phyloP scores from a whole-genome alignment of 2,797 vertebrate species.

The Clarias laeviceps region DNA sequence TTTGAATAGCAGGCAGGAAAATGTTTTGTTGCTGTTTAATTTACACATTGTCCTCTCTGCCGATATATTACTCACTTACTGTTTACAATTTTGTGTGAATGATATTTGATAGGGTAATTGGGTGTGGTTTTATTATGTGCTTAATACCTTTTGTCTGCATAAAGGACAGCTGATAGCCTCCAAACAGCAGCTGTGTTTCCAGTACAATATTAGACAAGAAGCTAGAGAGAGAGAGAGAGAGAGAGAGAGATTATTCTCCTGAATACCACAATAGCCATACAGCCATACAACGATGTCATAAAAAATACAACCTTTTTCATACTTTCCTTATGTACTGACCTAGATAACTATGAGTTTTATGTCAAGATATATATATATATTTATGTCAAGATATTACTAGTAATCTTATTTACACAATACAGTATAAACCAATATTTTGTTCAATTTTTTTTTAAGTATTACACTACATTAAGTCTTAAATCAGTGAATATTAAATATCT shows the following conservation, averaged over 20 bases:
- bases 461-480: background rate
- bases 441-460: background rate
- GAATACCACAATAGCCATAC: background rate
- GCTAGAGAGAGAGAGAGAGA: constrained; percentile 65
- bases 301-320: background rate
- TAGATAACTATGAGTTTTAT: background rate
- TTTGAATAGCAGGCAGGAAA: too few species aligned
- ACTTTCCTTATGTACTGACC: background rate
- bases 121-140: background rate
- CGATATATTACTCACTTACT: background rate
- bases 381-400: too few species aligned
- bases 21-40: background rate
- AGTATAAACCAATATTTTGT: background rate
- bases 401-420: background rate
- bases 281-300: too few species aligned
- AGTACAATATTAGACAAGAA: constrained; percentile 81
- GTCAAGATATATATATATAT: too few species aligned
- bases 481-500: background rate
- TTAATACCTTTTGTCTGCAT: constrained; percentile 83
- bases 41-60: background rate
- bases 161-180: constrained; percentile 83
- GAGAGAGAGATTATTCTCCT: background rate
- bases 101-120: background rate
- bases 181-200: constrained; percentile 82
- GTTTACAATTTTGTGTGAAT: background rate